phyloP scores from a whole-genome alignment of 1,140 invertebrate species.

The Harpegnathos saltator region DNA sequence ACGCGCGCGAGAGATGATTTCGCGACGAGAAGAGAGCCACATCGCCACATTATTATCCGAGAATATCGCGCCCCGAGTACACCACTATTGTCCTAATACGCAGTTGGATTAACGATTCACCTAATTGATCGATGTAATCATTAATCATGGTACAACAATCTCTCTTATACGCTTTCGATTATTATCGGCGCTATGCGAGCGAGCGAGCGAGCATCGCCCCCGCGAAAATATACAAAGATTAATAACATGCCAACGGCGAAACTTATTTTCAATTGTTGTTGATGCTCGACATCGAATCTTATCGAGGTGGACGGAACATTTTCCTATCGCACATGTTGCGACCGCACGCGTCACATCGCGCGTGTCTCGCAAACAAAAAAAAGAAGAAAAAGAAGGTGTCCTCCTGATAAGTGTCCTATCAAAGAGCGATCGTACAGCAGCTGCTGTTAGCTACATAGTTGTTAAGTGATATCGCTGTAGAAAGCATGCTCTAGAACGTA shows the following conservation, averaged over 20 bases:
- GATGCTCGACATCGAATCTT: conserved; percentile 55
- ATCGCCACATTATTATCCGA: conserved; percentile 33
- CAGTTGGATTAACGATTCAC: conserved; percentile 4
- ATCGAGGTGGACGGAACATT: conserved; percentile 21
- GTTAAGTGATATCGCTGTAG: conserved; percentile 64
- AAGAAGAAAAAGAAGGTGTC: background rate
- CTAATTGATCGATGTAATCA: conserved; percentile 33
- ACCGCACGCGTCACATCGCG: too few species aligned
- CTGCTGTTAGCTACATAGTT: conserved; percentile 49
- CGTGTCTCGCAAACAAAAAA: too few species aligned
- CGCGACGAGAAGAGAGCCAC: conserved; percentile 25
- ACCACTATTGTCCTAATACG: conserved; percentile 16
- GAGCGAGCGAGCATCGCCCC: conserved; percentile 28
- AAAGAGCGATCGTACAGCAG: conserved; percentile 54
- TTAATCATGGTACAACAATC: conserved; percentile 26
- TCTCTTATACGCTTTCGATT: conserved; percentile 23
- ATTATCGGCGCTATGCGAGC: conserved; percentile 9
- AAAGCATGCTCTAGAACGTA: conserved; percentile 64
- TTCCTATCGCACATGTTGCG: conserved; percentile 6
- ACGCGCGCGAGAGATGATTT: too few species aligned
- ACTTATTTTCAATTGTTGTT: conserved; percentile 56
- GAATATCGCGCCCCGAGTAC: conserved; percentile 19
- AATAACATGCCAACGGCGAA: conserved; percentile 21
- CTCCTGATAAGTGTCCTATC: conserved; percentile 63
- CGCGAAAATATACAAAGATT: conserved; percentile 19